Evolutionary conservation across 2,888 invertebrate species (phyloP).

Genomic region (Argynnis bischoffii): DNA sequence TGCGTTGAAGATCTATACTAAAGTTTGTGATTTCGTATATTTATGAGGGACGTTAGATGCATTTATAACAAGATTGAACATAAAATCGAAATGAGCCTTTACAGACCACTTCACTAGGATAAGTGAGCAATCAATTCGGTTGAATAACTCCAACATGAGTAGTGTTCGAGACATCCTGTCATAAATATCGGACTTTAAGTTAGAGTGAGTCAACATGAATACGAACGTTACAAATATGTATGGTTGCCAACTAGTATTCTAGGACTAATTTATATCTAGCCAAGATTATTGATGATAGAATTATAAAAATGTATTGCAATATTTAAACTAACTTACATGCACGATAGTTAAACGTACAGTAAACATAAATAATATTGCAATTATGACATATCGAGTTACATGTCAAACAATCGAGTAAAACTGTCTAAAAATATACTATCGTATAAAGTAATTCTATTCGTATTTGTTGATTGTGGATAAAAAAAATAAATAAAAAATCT

Average conservation of each 20-base stretch:
- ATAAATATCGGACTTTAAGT: constrained; percentile 32
- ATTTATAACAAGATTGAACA: constrained; percentile 32
- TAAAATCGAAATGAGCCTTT: constrained; percentile 33
- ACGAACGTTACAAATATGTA: constrained; percentile 29
- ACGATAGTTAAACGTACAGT: too few species aligned
- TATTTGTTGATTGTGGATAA: too few species aligned
- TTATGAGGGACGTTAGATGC: constrained; percentile 29
- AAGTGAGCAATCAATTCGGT: constrained; percentile 39
- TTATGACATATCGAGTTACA: too few species aligned
- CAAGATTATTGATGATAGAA: background rate
- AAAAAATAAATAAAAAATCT: too few species aligned
- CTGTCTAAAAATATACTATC: too few species aligned
- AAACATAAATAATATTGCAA: too few species aligned
- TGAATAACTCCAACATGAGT: constrained; percentile 47
- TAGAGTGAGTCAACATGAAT: constrained; percentile 27
- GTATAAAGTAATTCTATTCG: too few species aligned
- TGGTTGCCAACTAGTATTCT: constrained; percentile 6
- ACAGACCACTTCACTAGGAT: constrained; percentile 25
- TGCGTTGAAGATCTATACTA: background rate
- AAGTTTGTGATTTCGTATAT: constrained; percentile 21
- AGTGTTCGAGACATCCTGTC: constrained; percentile 36
- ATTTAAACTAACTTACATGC: too few species aligned
- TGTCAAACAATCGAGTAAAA: too few species aligned
- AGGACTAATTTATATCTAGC: background rate
- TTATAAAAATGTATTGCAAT: too few species aligned